Evolutionary conservation across 2,113 vertebrate species (phyloP).

Genomic region (Periophthalmodon schlosseri): DNA sequence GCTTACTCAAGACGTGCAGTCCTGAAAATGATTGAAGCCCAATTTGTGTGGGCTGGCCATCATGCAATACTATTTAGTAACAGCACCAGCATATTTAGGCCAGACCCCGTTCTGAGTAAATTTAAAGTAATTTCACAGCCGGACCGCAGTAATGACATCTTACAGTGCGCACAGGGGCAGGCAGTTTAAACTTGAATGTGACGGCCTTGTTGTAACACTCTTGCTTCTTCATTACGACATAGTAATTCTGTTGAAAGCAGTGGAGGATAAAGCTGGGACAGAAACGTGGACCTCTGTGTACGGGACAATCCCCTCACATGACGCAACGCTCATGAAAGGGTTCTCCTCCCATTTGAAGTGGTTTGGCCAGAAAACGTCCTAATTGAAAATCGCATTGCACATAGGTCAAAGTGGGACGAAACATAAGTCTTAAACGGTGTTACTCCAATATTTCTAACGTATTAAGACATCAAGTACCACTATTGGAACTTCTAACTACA

Average conservation of each 20-base stretch:
- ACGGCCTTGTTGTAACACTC: not conserved
- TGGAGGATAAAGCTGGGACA: conserved; percentile 9
- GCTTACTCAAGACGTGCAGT: not conserved
- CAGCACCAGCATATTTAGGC: not conserved
- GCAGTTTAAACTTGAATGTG: not conserved
- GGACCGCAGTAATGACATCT: conserved; percentile 3
- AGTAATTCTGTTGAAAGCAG: conserved; percentile 2
- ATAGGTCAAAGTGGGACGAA: not conserved
- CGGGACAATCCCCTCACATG: conserved; percentile 29
- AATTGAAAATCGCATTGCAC: not conserved
- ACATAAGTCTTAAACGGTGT: not conserved
- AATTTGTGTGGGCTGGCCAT: not conserved
- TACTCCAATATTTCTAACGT: not conserved
- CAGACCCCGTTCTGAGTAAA: not conserved
- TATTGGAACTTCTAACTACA: too few relatives aligned
- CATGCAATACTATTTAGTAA: not conserved
- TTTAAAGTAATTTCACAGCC: conserved; percentile 10
- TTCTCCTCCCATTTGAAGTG: conserved; percentile 17
- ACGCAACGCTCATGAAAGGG: conserved; percentile 26
- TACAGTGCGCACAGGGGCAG: not conserved
- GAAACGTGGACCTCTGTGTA: conserved; percentile 1
- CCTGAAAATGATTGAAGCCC: not conserved
- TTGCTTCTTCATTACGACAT: conserved; percentile 7
- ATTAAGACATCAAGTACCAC: not conserved
- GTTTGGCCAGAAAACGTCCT: not conserved